Base-by-base conservation (phyloP, 2,888 invertebrate species). In the Pimpla rufipes region DNA sequence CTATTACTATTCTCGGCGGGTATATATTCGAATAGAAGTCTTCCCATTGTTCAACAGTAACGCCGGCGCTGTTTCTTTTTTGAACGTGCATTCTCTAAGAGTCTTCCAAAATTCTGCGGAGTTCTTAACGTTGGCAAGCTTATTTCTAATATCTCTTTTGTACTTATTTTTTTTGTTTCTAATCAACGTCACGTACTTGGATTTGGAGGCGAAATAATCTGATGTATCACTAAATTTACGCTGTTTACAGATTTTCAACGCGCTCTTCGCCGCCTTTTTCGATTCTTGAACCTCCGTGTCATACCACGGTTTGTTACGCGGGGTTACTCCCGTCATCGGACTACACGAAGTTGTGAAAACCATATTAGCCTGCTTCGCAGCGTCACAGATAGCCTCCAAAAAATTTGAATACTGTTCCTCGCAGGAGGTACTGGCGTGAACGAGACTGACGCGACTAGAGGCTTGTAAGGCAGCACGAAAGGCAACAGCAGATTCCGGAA, bases 271-370 rank as follows among this genome's bases (percentile, higher is more conserved):
- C 6, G 1, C 6, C 2, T 52, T 70, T 52, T 2, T 3, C 29
- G 2, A 29, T n/a, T 3, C 5, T 29, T 13, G 29, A n/a, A 52
- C 52, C 16, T 70, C 70, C 0, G n/a, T n/a, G 10, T 70, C 52
- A 5, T 35, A 50, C 70, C 52, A 70, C 8, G 70, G 70, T 8
- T 70, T 70, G 16, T 37, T 8, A n/a, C n/a, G 18, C 50, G 16
- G 3, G n/a, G 16, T 16, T 47, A 11, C 23, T 0, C 7, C 50
- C 11, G n/a, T 42, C 2, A 35, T 3, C 7, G 59, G n/a, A n/a
- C 2, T n/a, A 62, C 40, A 16, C 42, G 40, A 64, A 7, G 21
- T 45, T 11, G 11, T 13, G 8, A 21, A 8, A 13, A 66, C 11
- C 64, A 66, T 66, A 6, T 45, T 42, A 1, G 64, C 45, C 4